Base-by-base conservation (phyloP, 2,113 vertebrate genomes). In the Myocastor coypus region DNA sequence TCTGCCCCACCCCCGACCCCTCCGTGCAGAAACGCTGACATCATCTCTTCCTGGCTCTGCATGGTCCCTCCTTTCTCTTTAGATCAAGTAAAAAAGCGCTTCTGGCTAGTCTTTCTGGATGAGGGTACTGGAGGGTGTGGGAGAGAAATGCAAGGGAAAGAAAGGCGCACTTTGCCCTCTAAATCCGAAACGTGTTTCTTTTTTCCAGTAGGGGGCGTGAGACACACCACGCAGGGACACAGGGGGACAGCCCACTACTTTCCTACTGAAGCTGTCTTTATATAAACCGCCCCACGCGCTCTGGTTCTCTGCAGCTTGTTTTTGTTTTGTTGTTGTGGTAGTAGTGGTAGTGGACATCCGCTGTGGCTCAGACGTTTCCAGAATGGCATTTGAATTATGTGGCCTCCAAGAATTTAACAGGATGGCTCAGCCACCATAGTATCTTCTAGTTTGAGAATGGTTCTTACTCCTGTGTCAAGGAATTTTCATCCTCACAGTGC, bases 1-100 rank as follows among this genome's bases (percentile, higher is more conserved):
- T 20, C 89, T 37, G 69, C 82, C 83, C 50, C 88, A 77, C 89
- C 82, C 94, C 97, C 64, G 97, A 87, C 89, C 95, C 83, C 95
- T 91, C 94, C 61, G 68, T 75, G 92, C 97, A 82, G 97, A 85
- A 96, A 91, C 69, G 85, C 94, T 98, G 98, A 99, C 98, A 98
- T 98, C 98, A 98, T 96, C 98, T 97, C 96, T 96, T 94, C 97
- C 92, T 59, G 90, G 94, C 96, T 94, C 83, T 96, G 93, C 94
- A 85, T 96, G 97, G 91, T 34, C 87, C 66, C 84, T 96, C 94
- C 78, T 95, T 96, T 91, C 86, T 81, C 5, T 94, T 84, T 80
- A 93, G 83, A 78, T 78, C 91, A 20, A 80, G 50, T 52, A 17
- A 90, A 55, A 93, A 77, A 63, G 40, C 50, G 20, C 0, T 34